These are phyloP conservation scores for Grallaria varia DNA, from an alignment of 2,113 vertebrate species.

Conservation along the genomic window DNA sequence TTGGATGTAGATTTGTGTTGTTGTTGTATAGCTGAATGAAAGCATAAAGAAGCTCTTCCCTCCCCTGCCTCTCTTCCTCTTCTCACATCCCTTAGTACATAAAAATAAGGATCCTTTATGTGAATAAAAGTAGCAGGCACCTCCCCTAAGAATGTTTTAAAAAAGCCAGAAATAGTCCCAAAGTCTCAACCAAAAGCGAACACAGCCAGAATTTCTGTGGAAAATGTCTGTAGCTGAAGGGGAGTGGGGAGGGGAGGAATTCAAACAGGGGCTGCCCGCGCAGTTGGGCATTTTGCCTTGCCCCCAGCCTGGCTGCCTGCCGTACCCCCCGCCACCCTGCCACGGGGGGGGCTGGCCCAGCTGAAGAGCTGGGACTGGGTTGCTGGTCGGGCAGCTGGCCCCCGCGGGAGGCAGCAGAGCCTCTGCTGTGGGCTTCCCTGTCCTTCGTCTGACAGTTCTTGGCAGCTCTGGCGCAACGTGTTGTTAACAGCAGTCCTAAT, in stretches of 20 bases:
- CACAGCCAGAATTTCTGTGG: conserved; percentile 56
- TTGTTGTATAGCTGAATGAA: neutral
- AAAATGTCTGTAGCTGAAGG: conserved; percentile 47
- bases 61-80: neutral
- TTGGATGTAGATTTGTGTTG: neutral
- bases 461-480: conserved; percentile 65
- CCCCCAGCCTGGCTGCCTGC: neutral
- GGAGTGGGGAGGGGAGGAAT: neutral
- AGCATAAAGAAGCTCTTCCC: neutral
- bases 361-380: neutral
- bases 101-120: conserved; percentile 50
- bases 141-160: neutral
- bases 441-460: conserved; percentile 63
- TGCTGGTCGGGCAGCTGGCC: neutral
- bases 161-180: conserved; percentile 59
- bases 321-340: neutral
- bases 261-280: neutral
- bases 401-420: neutral
- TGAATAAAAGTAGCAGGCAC: conserved; percentile 13
- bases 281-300: neutral
- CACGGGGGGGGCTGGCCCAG: neutral
- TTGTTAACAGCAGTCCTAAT: conserved; percentile 73
- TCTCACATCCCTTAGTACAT: neutral
- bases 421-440: conserved; percentile 60
- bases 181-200: conserved; percentile 26